A percentile compares a stretch with the other conserved stretches of the same genome.
phyloP scores from a whole-genome alignment of 1,140 invertebrate genomes.

The Drosophila lowei region DNA sequence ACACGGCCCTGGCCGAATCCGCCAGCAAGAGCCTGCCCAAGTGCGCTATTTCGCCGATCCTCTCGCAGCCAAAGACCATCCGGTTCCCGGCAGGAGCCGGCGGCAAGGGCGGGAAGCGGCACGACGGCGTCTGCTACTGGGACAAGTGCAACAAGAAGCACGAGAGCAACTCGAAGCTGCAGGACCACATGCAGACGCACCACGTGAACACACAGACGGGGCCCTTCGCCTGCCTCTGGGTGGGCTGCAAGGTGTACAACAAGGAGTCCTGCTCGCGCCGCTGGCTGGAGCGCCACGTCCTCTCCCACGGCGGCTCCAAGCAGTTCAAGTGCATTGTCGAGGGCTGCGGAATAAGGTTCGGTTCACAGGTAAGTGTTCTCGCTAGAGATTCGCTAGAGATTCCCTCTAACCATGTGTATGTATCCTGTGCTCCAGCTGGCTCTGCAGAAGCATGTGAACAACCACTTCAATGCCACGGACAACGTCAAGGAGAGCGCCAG shows the following conservation, averaged over 20 bases:
- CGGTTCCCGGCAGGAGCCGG: constrained; percentile 87
- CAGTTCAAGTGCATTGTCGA: constrained; percentile 98
- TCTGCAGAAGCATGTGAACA: constrained; percentile 96
- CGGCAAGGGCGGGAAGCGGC: constrained; percentile 79
- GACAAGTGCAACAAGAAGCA: constrained; percentile 91
- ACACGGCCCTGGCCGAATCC: constrained; percentile 61
- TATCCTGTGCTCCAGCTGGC: constrained; percentile 86
- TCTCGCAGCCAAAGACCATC: constrained; percentile 90
- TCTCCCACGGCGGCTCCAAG: constrained; percentile 96
- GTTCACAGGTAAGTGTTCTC: constrained; percentile 89
- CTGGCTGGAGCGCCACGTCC: constrained; percentile 96
- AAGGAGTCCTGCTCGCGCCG: constrained; percentile 94
- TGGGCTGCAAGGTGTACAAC: constrained; percentile 97
- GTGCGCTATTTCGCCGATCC: constrained; percentile 86
- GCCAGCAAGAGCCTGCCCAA: constrained; percentile 65
- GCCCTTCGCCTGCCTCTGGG: constrained; percentile 95
- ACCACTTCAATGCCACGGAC: constrained; percentile 92
- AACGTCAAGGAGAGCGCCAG: constrained; percentile 84
- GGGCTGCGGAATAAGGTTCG: constrained; percentile 94
- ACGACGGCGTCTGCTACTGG: constrained; percentile 90
- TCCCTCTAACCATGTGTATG: not conserved
- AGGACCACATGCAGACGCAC: constrained; percentile 95
- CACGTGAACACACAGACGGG: constrained; percentile 94
- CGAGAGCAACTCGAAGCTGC: constrained; percentile 90
- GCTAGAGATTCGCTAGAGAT: too few relatives aligned